A percentile compares a stretch with the other conserved stretches of the same genome.
phyloP scores from a whole-genome alignment of 1,140 invertebrate species.

The Psix sp. region DNA sequence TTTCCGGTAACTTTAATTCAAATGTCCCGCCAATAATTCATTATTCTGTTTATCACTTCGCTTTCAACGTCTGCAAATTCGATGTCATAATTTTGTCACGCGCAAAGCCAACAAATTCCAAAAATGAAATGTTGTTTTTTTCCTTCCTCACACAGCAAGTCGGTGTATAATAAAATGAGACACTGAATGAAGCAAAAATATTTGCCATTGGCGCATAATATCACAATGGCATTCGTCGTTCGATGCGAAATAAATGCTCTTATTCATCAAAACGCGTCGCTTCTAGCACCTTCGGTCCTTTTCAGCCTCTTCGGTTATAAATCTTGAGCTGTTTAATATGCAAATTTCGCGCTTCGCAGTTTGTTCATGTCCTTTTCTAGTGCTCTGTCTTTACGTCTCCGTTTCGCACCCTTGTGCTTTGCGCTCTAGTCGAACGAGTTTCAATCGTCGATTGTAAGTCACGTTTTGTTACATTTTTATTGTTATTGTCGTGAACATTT shows the following conservation, averaged over 20 bases:
- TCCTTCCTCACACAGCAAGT: too few species aligned
- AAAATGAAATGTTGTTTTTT: too few species aligned
- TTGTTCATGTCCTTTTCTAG: too few species aligned
- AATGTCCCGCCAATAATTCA: constrained; percentile 18
- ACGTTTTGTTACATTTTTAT: constrained; percentile 50
- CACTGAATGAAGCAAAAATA: constrained; percentile 3
- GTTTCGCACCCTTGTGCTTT: neutral
- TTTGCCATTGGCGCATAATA: constrained; percentile 29
- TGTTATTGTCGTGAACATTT: constrained; percentile 48
- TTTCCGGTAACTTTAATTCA: constrained; percentile 64
- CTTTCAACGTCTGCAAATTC: neutral
- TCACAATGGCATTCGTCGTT: constrained; percentile 45
- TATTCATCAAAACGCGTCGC: constrained; percentile 64
- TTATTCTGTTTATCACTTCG: too few species aligned
- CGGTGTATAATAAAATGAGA: neutral
- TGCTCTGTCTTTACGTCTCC: constrained; percentile 22
- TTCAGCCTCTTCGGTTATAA: constrained; percentile 70
- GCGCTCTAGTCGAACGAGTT: constrained; percentile 68
- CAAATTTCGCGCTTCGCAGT: constrained; percentile 64
- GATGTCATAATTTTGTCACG: too few species aligned
- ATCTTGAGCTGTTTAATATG: constrained; percentile 77
- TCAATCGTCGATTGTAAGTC: constrained; percentile 64
- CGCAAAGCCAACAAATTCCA: too few species aligned
- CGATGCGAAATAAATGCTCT: constrained; percentile 47
- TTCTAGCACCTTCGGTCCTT: constrained; percentile 62